phyloP scores from a whole-genome alignment of 2,888 invertebrate genomes.

The Operophtera brumata region DNA sequence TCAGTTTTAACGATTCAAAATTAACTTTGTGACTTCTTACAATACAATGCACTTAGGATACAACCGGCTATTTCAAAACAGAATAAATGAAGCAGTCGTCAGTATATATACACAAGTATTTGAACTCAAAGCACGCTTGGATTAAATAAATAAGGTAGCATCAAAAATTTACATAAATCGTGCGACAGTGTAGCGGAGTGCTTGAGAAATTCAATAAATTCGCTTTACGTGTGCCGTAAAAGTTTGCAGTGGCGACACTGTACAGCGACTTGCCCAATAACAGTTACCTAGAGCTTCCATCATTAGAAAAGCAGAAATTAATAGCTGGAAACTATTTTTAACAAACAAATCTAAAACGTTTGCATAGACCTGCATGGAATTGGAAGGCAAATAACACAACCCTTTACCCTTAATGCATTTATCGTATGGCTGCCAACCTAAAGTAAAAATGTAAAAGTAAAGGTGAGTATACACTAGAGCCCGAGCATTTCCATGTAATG shows the following conservation, averaged over 20 bases:
- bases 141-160: conserved; percentile 23
- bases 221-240: conserved; percentile 18
- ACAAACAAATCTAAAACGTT: no score
- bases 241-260: conserved; percentile 16
- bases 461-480: background rate
- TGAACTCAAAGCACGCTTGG: conserved; percentile 10
- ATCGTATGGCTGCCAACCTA: no score
- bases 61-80: no score
- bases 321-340: no score
- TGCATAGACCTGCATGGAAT: no score
- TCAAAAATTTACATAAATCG: conserved; percentile 28
- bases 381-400: no score
- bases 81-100: background rate
- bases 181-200: conserved; percentile 19
- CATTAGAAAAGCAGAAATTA: background rate
- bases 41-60: no score
- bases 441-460: background rate
- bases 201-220: conserved; percentile 37
- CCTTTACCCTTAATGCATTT: no score
- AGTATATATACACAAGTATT: background rate
- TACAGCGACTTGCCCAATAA: background rate
- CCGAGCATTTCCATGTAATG: no score
- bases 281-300: background rate
- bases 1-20: no score
- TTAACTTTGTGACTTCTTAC: no score